Conservation (phyloP, 1,140 invertebrate genomes). For the Bombyx mori region ASM3026992v2 NC_085109.1:912501-913000, state of each 20-base stretch:
- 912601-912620: constrained; percentile 26
- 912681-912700: constrained; percentile 1
- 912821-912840: background rate
- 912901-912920: too few relatives aligned
- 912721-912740: too few relatives aligned
- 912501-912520: too few relatives aligned
- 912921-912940: background rate
- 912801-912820: too few relatives aligned
- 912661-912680: constrained; percentile 28
- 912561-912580: constrained; percentile 14
- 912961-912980: too few relatives aligned
- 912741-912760: too few relatives aligned
- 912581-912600: constrained; percentile 33
- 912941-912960: too few relatives aligned
- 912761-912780: constrained; percentile 3
- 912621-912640: constrained; percentile 12
- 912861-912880: background rate
- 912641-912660: constrained; percentile 30
- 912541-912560: constrained; percentile 11
- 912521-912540: too few relatives aligned
- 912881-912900: too few relatives aligned
- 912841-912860: background rate
- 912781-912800: background rate
- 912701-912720: background rate
- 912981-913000: too few relatives aligned